Evolutionary conservation across 2,113 vertebrate genomes (phyloP), one percentile per base, ranked within the genome.

Genomic region (Mesocricetus auratus): DNA sequence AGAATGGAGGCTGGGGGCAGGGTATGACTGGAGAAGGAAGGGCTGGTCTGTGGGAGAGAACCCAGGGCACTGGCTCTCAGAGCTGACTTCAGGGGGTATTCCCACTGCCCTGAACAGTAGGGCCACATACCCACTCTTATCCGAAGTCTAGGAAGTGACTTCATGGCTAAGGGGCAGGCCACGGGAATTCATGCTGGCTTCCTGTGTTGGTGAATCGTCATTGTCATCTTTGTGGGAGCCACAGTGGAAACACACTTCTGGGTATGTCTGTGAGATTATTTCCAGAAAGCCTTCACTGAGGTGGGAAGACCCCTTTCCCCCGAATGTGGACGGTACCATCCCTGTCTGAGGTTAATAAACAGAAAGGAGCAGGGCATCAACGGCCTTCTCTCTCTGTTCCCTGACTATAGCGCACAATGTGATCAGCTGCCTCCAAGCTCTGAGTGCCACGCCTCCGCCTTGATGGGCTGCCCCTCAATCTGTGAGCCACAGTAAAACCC

Each of bases 1-100:
- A 33, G 75, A 13, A 21, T 1, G 10, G 69, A 29, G 17, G n/a
- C n/a, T 0, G 0, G 21, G 26, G 6, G 24, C 56, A 5, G 42
- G 17, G 53, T 4, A 1, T 71, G 2, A 33, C 19, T 0, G 5
- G 66, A 17, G 11, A 60, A 90, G 42, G 31, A 45, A 39, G 7
- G 29, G 17, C 47, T 64, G 33, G 39, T 33, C 69, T 50, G 45
- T 4, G 64, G 29, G 26, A 56, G 62, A 36, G 86, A 50, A 26
- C 1, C 42, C 47, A 0, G 42, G n/a, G 26, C 21, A 12, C 79
- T 45, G 24, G 10, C 24, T 86, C 92, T 71, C 31, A n/a, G 56
- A 73, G 88, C 24, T 64, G 64, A 79, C 53, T 33, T 17, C n/a
- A 0, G 60, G 45, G 22, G n/a, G 36, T 60, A 60, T 42, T 85